phyloP scores from a whole-genome alignment of 2,113 vertebrate species.

The Thamnophis sirtalis region DNA sequence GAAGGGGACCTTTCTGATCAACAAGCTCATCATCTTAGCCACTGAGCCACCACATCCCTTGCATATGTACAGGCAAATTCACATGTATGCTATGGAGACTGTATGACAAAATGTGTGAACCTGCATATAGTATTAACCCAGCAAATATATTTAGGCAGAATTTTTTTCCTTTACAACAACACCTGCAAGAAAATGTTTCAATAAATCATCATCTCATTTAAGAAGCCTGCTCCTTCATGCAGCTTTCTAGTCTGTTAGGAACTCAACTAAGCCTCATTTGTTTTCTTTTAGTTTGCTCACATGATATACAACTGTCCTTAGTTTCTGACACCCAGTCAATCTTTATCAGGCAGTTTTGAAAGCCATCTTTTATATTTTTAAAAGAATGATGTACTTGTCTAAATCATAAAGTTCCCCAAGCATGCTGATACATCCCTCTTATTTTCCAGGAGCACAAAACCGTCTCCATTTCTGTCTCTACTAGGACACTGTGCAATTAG shows the following conservation, averaged over 20 bases:
- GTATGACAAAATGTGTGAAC: neutral
- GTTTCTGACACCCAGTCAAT: neutral
- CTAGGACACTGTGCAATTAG: neutral
- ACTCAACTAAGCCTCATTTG: neutral
- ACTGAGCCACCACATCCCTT: too few relatives aligned
- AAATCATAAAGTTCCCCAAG: neutral
- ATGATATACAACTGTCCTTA: neutral
- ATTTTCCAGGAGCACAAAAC: neutral
- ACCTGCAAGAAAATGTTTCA: neutral
- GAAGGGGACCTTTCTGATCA: neutral
- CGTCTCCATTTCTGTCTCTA: neutral
- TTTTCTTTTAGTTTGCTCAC: neutral
- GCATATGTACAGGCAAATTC: too few relatives aligned
- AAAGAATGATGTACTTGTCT: neutral
- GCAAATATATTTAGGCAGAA: neutral
- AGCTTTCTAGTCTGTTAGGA: neutral
- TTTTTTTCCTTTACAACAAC: neutral
- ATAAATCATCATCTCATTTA: neutral
- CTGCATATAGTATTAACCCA: neutral
- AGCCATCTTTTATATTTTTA: neutral
- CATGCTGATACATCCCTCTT: neutral
- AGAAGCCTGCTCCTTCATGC: neutral
- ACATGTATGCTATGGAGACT: neutral
- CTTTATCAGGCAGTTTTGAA: neutral
- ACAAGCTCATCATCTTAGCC: too few relatives aligned